A percentile compares a stretch with the other conserved stretches of the same genome.
Evolutionary conservation across 2,888 invertebrate genomes (phyloP).

Genomic region (Macroteleia sp.): DNA sequence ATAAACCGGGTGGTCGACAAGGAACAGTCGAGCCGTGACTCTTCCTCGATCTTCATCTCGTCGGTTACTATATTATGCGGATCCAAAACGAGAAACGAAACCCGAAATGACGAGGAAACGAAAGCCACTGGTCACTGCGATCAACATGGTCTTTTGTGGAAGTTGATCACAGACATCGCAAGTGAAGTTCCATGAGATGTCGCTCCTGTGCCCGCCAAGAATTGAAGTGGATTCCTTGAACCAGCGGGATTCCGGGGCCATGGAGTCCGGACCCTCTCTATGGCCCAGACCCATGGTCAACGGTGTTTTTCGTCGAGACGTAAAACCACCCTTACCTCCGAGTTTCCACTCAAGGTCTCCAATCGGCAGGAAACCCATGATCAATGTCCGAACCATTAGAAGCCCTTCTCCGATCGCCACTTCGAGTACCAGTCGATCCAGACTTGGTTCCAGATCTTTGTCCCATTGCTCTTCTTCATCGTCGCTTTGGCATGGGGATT

Average conservation of each 20-base stretch:
- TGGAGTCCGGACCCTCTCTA: no score
- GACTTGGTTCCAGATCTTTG: slow-evolving; percentile 9
- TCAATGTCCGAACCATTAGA: slow-evolving; percentile 17
- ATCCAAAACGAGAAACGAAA: no score
- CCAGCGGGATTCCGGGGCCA: no score
- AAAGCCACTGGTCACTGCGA: no score
- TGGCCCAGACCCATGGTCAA: no score
- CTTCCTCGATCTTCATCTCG: slow-evolving; percentile 76
- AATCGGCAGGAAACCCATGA: slow-evolving; percentile 55
- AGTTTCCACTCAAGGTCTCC: slow-evolving; percentile 66
- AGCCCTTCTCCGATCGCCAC: slow-evolving; percentile 69
- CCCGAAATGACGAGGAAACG: slow-evolving; percentile 48
- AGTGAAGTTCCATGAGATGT: no score
- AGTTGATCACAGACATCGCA: no score
- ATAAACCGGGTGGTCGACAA: slow-evolving; percentile 72
- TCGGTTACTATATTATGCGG: no score
- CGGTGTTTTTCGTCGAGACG: neutral
- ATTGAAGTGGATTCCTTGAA: no score
- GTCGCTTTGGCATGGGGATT: slow-evolving; percentile 71
- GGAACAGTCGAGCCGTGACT: slow-evolving; percentile 78
- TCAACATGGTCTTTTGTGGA: no score
- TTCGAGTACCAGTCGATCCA: neutral
- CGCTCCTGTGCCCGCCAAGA: neutral
- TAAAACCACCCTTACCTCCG: slow-evolving; percentile 68
- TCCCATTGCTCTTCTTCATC: slow-evolving; percentile 54